Evolutionary conservation across 2,797 vertebrate species (phyloP).

Genomic region (Alcedo quadribrachys): DNA sequence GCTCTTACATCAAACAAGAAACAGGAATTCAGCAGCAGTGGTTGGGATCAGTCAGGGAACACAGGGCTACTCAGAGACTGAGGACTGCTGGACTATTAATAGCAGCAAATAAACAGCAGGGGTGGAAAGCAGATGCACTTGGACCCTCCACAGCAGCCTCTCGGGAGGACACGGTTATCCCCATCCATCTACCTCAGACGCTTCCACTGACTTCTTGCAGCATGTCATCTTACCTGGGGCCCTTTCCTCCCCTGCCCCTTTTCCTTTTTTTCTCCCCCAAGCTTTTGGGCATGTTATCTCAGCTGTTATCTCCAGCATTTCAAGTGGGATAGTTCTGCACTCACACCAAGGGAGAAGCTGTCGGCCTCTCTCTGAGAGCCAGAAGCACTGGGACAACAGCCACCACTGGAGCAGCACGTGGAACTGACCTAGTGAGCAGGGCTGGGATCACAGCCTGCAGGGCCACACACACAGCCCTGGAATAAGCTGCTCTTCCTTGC

Average conservation of each 20-base stretch:
- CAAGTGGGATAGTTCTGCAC: rapidly evolving
- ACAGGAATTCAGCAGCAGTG: background rate
- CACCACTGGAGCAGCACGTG: rapidly evolving
- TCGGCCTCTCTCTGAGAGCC: too few species aligned
- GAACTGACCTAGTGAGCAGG: background rate
- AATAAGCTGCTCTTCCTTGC: background rate
- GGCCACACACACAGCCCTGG: background rate
- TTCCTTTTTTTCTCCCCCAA: background rate
- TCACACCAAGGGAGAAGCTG: background rate
- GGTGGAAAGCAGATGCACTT: background rate
- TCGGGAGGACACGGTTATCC: too few species aligned
- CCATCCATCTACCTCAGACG: background rate
- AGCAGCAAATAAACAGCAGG: background rate
- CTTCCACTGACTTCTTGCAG: background rate
- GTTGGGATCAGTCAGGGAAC: background rate
- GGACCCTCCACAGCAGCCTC: background rate
- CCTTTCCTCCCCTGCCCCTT: background rate
- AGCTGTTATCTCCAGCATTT: background rate
- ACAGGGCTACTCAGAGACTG: background rate
- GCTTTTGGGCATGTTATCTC: background rate
- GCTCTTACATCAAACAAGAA: background rate
- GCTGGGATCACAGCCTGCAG: background rate
- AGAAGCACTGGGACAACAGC: background rate
- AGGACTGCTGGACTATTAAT: background rate
- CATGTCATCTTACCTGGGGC: too few species aligned